Base-by-base conservation (phyloP, 1,140 invertebrate species). In the Mya arenaria region DNA sequence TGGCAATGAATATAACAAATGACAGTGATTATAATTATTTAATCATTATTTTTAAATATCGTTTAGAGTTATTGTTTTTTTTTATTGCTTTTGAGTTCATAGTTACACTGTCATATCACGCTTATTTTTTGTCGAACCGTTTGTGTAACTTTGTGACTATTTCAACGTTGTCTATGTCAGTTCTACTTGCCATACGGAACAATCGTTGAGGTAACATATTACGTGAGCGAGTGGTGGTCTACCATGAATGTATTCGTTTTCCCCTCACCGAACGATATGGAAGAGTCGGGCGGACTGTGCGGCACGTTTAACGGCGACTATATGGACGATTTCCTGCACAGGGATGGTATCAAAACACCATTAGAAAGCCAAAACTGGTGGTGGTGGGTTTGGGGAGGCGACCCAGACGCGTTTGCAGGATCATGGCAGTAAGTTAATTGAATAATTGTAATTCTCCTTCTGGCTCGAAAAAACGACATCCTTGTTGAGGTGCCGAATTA, bases 221-320 rank as follows among this genome's bases (percentile, higher is more conserved):
- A 52, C 48, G 25, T 52, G 17, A 52, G 48, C 48, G 17, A 17
- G 17, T 52, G 48, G 48, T 52, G 58, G 30, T 62, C 30, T 17
- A 62, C 30, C 19, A 32, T 62, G 23, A 62, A 28, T 28, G 58
- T 62, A 17, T 62, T 23, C 58, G 30, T 62, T 19, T 62, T 25
- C 30, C 58, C 58, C 19, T 62, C 58, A 5, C 58, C 58, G 19
- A 32, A 25, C 30, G 58, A 62, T 19, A 62, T 62, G 58, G 30
- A 28, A 17, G 15, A 62, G 17, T 19, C 30, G 30, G 58, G 30
- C 15, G 58, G 58, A 28, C 58, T 62, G 23, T 62, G 58, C 15
- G 58, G 58, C 17, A 62, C 23, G 23, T 62, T 62, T 25, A 62
- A 62, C 30, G 58, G 58, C 30, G 28, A 62, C 58, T 62, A 28